Conservation (phyloP, 2,113 vertebrate species). For the Hippopotamus amphibius region DNA sequence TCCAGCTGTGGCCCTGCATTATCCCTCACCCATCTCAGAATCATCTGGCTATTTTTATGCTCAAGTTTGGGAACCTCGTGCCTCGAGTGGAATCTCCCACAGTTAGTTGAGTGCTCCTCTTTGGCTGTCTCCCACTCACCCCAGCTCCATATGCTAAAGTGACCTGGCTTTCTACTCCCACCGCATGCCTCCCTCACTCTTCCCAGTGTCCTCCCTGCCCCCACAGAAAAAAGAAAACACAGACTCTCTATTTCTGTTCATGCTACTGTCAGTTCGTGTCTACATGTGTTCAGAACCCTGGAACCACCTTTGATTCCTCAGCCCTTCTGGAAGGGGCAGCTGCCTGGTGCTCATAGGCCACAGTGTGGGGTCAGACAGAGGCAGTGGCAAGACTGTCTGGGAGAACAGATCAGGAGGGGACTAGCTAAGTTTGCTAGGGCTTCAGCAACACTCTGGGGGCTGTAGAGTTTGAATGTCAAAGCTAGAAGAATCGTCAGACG, state of each 20-base stretch:
- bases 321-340: neutral
- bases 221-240: neutral
- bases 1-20: neutral
- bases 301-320: neutral
- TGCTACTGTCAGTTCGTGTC: neutral
- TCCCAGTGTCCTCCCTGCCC: neutral
- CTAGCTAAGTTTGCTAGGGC: neutral
- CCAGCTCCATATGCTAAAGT: neutral
- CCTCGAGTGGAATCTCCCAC: neutral
- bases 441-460: neutral
- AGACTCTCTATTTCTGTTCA: neutral
- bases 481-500: neutral
- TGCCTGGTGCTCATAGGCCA: neutral
- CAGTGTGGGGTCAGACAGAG: neutral
- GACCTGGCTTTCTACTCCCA: neutral
- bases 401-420: neutral
- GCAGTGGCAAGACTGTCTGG: neutral
- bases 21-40: neutral
- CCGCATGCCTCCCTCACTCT: neutral
- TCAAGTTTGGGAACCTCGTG: neutral
- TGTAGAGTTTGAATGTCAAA: neutral
- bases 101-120: neutral
- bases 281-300: neutral
- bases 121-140: neutral
- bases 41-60: neutral